Evolutionary conservation across 2,888 invertebrate genomes (phyloP).

Genomic region (Drosophila anceps): DNA sequence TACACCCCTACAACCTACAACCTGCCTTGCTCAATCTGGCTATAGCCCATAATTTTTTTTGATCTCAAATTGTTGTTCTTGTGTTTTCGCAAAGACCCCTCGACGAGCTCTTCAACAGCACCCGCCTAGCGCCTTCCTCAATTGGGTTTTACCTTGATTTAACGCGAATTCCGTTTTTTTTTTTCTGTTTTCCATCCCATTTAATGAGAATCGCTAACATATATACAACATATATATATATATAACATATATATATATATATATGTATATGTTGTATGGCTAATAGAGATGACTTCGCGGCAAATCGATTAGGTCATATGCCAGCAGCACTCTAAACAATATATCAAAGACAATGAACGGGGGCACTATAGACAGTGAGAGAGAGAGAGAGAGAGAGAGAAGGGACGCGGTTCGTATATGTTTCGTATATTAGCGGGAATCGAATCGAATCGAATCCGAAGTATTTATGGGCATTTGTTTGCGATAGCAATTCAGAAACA

Average conservation of each 20-base stretch:
- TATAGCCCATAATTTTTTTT: neutral
- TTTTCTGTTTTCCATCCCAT: conserved; percentile 24
- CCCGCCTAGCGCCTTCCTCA: neutral
- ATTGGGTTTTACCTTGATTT: conserved; percentile 15
- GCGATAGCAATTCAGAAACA: conserved; percentile 54
- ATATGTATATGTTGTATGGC: conserved; percentile 7
- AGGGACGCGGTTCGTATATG: conserved; percentile 9
- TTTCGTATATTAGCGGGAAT: conserved; percentile 41
- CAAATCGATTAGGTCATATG: conserved; percentile 66
- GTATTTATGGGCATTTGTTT: conserved; percentile 67
- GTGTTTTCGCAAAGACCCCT: neutral
- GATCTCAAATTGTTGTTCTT: neutral
- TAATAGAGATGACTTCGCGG: conserved; percentile 62
- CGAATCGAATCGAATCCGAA: conserved; percentile 48
- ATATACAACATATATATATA: neutral
- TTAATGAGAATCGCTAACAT: conserved; percentile 39
- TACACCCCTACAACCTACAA: neutral
- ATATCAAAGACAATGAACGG: conserved; percentile 55
- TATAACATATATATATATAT: neutral
- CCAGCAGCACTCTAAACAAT: conserved; percentile 65
- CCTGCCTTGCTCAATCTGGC: neutral
- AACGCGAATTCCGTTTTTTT: conserved; percentile 23
- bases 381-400: neutral
- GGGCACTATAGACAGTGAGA: neutral
- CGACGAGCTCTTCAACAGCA: neutral